Conservation (phyloP, 1,140 invertebrate genomes). For the Steinernema khuongi region DNA sequence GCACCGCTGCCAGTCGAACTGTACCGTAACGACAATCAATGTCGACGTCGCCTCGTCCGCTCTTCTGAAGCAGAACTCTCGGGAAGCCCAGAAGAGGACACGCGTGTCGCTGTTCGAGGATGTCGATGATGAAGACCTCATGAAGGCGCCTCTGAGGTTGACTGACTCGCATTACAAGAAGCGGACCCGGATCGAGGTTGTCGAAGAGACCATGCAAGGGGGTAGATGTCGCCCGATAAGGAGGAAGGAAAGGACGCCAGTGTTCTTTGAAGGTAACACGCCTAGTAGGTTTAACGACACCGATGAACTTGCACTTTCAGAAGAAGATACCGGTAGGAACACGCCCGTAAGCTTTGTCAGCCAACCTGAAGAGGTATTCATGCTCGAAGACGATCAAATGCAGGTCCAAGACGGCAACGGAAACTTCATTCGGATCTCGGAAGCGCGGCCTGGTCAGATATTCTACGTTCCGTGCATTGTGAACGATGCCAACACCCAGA, state of each 20-base stretch:
- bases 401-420: neutral
- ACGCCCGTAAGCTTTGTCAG: neutral
- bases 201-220: neutral
- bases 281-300: neutral
- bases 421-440: neutral
- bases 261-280: neutral
- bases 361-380: neutral
- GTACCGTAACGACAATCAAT: neutral
- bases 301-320: neutral
- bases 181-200: neutral
- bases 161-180: neutral
- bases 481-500: neutral
- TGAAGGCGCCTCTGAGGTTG: neutral
- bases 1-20: neutral
- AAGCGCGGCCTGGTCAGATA: neutral
- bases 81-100: neutral
- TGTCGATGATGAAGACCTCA: neutral
- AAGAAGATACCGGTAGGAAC: neutral
- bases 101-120: neutral
- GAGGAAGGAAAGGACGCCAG: neutral
- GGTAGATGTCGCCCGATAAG: neutral
- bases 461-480: neutral
- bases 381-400: neutral
- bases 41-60: neutral
- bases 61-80: neutral